Conservation (phyloP, 2,113 vertebrate species). For the Phyllopteryx taeniolatus region DNA sequence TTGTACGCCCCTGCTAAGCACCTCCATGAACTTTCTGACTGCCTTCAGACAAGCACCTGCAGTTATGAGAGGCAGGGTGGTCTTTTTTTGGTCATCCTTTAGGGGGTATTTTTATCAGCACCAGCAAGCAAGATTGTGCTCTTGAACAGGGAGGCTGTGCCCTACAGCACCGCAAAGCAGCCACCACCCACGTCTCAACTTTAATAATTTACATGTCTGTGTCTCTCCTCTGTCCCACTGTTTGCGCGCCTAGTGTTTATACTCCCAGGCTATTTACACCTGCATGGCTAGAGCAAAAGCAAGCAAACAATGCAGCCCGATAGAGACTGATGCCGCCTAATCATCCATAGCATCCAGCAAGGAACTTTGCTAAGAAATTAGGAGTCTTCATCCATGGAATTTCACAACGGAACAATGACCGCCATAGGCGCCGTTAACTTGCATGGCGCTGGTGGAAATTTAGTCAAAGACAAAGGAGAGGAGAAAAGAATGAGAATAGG, state of each 20-base stretch:
- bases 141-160: conserved; percentile 25
- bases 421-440: too few species aligned
- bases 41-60: conserved; percentile 48
- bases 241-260: conserved; percentile 21
- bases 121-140: conserved; percentile 41
- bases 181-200: conserved; percentile 19
- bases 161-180: conserved; percentile 34
- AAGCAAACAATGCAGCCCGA: not conserved
- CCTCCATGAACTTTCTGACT: conserved; percentile 17
- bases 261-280: conserved; percentile 4
- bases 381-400: not conserved
- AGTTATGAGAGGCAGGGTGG: conserved; percentile 28
- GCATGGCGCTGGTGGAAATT: too few species aligned
- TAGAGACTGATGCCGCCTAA: not conserved
- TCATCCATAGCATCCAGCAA: not conserved
- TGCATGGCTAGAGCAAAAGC: not conserved
- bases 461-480: too few species aligned
- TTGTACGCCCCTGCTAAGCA: conserved; percentile 11
- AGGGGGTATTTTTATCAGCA: conserved; percentile 59
- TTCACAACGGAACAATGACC: not conserved
- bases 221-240: conserved; percentile 13
- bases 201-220: conserved; percentile 46
- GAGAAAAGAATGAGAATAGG: too few species aligned
- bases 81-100: conserved; percentile 46
- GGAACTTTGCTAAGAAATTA: not conserved